These are phyloP conservation scores for Picathartes gymnocephalus DNA, from an alignment of 2,113 vertebrate genomes.

Conservation along the genomic window DNA sequence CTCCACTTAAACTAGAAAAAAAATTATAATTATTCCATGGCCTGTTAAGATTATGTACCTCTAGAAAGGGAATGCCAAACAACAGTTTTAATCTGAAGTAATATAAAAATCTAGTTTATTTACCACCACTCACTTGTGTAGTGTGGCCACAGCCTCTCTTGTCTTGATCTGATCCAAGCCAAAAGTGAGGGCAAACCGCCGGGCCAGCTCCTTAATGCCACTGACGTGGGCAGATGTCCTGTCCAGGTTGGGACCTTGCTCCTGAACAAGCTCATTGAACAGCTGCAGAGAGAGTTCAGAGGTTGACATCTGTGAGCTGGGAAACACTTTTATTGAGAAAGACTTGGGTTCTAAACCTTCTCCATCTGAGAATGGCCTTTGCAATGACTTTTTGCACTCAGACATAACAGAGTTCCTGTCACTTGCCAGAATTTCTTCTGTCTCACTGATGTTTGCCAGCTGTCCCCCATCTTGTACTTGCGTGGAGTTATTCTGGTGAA, in stretches of 20 bases:
- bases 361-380: background rate
- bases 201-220: conserved; percentile 96
- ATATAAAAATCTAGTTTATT: conserved; percentile 29
- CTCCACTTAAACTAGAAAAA: background rate
- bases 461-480: background rate
- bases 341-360: background rate
- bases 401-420: background rate
- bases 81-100: background rate
- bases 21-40: accelerated
- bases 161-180: conserved; percentile 99
- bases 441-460: background rate
- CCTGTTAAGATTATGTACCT: background rate
- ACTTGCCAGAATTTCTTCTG: background rate
- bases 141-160: conserved; percentile 94
- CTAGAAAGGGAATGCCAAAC: background rate
- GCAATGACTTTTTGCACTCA: background rate
- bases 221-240: conserved; percentile 96
- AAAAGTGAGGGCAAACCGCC: conserved; percentile 95
- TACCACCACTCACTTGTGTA: conserved; percentile 90
- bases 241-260: conserved; percentile 96
- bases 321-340: background rate
- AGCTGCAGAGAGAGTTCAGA: conserved; percentile 73
- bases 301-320: background rate
- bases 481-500: background rate
- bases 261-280: conserved; percentile 96